Conservation (phyloP, 2,113 vertebrate genomes). For the Perccottus glenii region DNA sequence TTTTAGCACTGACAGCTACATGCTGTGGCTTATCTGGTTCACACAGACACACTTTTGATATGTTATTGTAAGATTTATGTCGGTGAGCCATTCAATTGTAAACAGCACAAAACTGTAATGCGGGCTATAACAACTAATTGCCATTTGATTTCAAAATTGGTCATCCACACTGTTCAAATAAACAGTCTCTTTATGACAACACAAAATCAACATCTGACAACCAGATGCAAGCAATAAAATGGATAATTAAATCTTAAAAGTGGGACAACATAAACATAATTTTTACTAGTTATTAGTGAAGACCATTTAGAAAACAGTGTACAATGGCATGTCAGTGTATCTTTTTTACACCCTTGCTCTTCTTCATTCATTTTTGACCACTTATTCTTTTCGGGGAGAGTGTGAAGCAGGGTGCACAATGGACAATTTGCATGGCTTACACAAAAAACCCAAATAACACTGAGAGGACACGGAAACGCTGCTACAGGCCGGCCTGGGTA, state of each 20-base stretch:
- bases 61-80: conserved; percentile 10
- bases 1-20: conserved; percentile 21
- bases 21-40: conserved; percentile 25
- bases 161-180: neutral
- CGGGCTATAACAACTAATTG: neutral
- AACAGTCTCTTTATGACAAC: too few species aligned
- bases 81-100: neutral
- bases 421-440: neutral
- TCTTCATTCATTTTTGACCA: neutral
- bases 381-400: conserved; percentile 6
- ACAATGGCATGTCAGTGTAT: too few species aligned
- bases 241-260: too few species aligned
- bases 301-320: too few species aligned
- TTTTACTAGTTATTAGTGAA: too few species aligned
- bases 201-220: too few species aligned
- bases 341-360: neutral
- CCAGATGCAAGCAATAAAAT: too few species aligned
- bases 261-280: too few species aligned
- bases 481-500: neutral
- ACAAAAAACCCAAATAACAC: neutral
- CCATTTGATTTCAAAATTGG: neutral
- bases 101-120: neutral
- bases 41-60: conserved; percentile 14
- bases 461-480: neutral
- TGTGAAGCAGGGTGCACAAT: neutral